Base-by-base conservation (phyloP, 2,888 invertebrate species). In the Eupithecia inturbata region DNA sequence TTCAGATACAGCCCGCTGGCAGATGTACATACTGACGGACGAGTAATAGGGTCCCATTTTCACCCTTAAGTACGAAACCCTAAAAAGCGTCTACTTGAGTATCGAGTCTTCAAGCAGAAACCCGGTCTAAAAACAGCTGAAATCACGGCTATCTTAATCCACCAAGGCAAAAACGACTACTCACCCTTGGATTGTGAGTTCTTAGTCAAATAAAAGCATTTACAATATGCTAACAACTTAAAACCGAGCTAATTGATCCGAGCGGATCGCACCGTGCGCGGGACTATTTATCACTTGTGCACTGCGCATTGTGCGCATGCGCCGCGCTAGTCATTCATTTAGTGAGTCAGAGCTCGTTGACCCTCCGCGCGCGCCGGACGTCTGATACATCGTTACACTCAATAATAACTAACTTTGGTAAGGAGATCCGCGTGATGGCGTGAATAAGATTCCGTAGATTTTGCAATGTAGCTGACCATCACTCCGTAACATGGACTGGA, bases 291-390 rank as follows among this genome's bases (percentile, higher is more conserved):
- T 75, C 78, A 77, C 76, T 70, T 72, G 73, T 76, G 77, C 75
- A 60, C 69, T 75, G 77, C 75, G 63, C 69, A n/a, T n/a, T n/a
- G n/a, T 39, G 68, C 72, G 79, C 74, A 76, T 76, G 77, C 74
- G 70, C 74, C 12, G 26, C 36, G 68, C 78, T 78, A 74, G 78
- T 77, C 82, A 70, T 77, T 69, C 67, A n/a, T n/a, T n/a, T n/a
- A 74, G 69, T 70, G 85, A 85, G 78, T 85, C 87, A 91, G 85
- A 90, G 92, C 91, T 83, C 92, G 89, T 89, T 91, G 92, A 92
- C 91, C 91, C 85, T 85, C 81, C 80, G 79, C 81, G 77, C 79
- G 77, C 71, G 80, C 81, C 85, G 88, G 88, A 88, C 90, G 87
- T 73, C 69, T 73, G 60, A 64, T 64, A 45, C 31, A 66, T 33